A percentile compares a stretch with the other conserved stretches of the same genome.
Evolutionary conservation across 2,888 invertebrate species (phyloP).

Genomic region (Urechis unicinctus): DNA sequence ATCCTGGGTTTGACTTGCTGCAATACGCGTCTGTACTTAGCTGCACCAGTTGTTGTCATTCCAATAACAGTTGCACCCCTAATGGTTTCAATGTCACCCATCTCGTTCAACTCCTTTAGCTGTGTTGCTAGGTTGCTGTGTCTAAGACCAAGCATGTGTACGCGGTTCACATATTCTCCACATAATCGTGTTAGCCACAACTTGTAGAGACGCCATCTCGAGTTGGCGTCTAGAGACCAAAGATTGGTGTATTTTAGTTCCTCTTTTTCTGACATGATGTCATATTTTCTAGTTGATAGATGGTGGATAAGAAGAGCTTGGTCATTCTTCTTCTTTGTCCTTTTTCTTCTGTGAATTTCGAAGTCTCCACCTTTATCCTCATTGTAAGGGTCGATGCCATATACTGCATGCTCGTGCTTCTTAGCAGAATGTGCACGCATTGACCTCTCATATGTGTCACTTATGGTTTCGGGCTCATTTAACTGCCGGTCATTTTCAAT

Average conservation of each 20-base stretch:
- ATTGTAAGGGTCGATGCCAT: no score
- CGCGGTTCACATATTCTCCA: neutral
- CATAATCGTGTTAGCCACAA: neutral
- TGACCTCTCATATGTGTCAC: no score
- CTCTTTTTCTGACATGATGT: constrained; percentile 27
- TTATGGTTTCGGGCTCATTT: no score
- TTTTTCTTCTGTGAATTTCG: no score
- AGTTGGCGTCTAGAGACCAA: constrained; percentile 28
- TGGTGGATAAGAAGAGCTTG: no score
- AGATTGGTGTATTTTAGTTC: constrained; percentile 21
- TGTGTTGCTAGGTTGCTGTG: constrained; percentile 18
- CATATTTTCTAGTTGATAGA: no score
- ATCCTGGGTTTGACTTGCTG: constrained; percentile 42
- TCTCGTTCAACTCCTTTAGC: constrained; percentile 19
- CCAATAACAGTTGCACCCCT: constrained; percentile 28
- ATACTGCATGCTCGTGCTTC: no score
- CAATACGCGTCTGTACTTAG: constrained; percentile 31
- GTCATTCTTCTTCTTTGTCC: no score
- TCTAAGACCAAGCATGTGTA: neutral
- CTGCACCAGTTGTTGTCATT: constrained; percentile 44
- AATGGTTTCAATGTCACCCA: constrained; percentile 25
- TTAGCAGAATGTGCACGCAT: no score
- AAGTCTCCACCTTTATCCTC: no score
- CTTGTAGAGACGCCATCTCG: no score
- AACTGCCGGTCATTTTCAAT: no score